phyloP scores from a whole-genome alignment of 2,797 vertebrate species.

The Erpetoichthys calabaricus region DNA sequence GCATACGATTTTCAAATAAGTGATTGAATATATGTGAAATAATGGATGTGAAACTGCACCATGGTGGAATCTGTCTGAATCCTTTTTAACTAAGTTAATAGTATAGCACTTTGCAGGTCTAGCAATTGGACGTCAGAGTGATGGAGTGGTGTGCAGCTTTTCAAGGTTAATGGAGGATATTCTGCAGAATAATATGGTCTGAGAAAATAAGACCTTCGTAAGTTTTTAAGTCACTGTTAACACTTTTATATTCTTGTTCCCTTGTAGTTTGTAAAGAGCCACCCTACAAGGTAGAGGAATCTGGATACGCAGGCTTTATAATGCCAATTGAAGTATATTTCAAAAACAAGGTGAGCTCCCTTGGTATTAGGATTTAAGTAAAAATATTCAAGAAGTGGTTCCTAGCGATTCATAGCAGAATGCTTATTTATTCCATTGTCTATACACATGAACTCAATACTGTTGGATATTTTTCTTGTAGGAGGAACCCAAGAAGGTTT shows the following conservation, averaged over 20 bases:
- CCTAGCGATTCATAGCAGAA: too few relatives aligned
- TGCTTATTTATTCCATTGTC: too few relatives aligned
- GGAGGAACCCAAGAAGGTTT: constrained; percentile 95
- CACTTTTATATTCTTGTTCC: constrained; percentile 24
- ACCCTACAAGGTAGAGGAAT: constrained; percentile 96
- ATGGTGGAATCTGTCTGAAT: too few relatives aligned
- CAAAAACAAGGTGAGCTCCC: constrained; percentile 81
- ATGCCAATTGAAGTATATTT: constrained; percentile 98
- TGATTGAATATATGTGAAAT: too few relatives aligned
- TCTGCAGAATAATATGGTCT: constrained; percentile 17
- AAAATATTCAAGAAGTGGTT: too few relatives aligned
- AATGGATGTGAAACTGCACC: too few relatives aligned
- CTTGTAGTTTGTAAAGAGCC: constrained; percentile 90
- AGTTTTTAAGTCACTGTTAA: constrained; percentile 21
- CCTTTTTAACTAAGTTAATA: too few relatives aligned
- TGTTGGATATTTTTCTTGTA: constrained; percentile 26
- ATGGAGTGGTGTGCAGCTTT: not conserved
- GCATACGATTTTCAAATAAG: too few relatives aligned
- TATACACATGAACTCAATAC: not conserved
- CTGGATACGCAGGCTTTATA: constrained; percentile 93
- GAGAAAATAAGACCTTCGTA: constrained; percentile 19
- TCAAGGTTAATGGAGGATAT: constrained; percentile 13
- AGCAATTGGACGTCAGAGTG: too few relatives aligned
- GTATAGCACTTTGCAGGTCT: too few relatives aligned
- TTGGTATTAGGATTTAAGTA: too few relatives aligned